Evolutionary conservation across 2,888 invertebrate species (phyloP).

Genomic region (Theretra japonica): DNA sequence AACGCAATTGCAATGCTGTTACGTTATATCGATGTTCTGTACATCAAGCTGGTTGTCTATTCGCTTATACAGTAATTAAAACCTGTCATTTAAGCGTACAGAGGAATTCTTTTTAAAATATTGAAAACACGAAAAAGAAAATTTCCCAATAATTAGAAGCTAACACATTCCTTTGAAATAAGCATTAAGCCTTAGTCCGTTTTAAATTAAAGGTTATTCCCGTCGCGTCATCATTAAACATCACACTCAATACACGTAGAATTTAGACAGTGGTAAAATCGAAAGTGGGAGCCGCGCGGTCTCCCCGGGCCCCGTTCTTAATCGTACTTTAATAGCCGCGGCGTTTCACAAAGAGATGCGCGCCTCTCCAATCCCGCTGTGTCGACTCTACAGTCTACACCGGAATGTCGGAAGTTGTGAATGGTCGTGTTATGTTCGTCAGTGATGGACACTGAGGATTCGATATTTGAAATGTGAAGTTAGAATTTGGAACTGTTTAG

Average conservation of each 20-base stretch:
- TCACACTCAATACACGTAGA: constrained; percentile 28
- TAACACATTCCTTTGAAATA: no score
- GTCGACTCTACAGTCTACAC: background rate
- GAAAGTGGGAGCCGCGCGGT: constrained; percentile 79
- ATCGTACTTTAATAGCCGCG: constrained; percentile 80
- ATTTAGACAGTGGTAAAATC: constrained; percentile 71
- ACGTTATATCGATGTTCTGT: no score
- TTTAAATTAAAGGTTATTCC: constrained; percentile 24
- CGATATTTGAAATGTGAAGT: background rate
- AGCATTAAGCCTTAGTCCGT: background rate
- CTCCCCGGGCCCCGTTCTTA: constrained; percentile 61
- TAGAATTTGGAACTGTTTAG: background rate
- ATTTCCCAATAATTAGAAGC: no score
- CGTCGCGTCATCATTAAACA: constrained; percentile 25
- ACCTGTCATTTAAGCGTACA: no score
- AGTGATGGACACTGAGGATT: background rate
- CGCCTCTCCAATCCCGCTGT: constrained; percentile 28
- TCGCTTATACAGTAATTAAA: no score
- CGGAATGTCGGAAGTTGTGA: constrained; percentile 29
- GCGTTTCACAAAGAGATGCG: constrained; percentile 66
- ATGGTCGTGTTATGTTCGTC: background rate
- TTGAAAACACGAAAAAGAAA: no score
- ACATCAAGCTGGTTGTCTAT: no score
- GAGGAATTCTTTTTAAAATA: no score
- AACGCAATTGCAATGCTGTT: no score